Evolutionary conservation across 1,140 invertebrate species (phyloP).

Genomic region (Asobara japonica): DNA sequence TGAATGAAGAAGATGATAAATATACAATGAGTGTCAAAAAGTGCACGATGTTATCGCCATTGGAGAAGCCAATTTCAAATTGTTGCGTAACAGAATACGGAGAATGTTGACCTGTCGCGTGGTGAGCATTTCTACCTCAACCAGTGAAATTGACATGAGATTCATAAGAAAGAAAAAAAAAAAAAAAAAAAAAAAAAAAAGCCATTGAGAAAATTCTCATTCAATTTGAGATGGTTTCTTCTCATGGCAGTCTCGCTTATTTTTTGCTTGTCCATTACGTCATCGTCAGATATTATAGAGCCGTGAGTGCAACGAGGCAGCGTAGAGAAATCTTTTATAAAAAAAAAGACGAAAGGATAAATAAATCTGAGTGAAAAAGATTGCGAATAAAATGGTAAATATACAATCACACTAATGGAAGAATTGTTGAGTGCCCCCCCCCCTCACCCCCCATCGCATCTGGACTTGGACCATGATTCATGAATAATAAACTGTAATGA

Average conservation of each 20-base stretch:
- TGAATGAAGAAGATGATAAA: constrained; percentile 26
- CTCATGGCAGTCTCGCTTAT: constrained; percentile 56
- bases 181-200: constrained; percentile 4
- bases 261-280: constrained; percentile 56
- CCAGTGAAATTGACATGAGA: neutral
- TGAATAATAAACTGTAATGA: constrained; percentile 3
- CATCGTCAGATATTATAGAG: constrained; percentile 53
- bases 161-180: neutral
- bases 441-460: constrained; percentile 16
- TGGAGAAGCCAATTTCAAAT: constrained; percentile 59
- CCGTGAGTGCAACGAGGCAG: constrained; percentile 36
- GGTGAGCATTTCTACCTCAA: neutral
- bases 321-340: neutral
- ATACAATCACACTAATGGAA: constrained; percentile 38
- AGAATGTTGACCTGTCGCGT: neutral
- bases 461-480: constrained; percentile 4
- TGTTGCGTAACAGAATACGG: no score
- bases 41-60: constrained; percentile 39
- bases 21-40: constrained; percentile 52
- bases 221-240: constrained; percentile 61
- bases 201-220: constrained; percentile 7
- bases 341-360: constrained; percentile 4
- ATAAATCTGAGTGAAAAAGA: constrained; percentile 1
- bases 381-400: constrained; percentile 56
- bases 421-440: constrained; percentile 29